Evolutionary conservation across 2,888 invertebrate species (phyloP).

Genomic region (Eilema griseolum): DNA sequence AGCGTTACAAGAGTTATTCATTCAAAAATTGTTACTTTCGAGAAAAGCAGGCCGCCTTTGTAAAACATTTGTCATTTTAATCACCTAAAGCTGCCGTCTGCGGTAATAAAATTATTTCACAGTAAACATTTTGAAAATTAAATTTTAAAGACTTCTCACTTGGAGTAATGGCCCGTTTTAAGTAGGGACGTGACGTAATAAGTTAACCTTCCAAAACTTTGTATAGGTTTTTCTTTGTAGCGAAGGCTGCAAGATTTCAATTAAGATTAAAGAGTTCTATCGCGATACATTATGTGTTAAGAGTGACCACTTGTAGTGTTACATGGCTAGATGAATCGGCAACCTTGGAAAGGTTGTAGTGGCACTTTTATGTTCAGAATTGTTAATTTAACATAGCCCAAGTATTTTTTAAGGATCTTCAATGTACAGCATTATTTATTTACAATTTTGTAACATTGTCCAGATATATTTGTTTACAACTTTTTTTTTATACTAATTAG

Average conservation of each 20-base stretch:
- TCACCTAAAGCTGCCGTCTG: slow-evolving; percentile 66
- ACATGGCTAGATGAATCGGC: neutral
- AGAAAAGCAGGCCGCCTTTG: slow-evolving; percentile 53
- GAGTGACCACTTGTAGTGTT: slow-evolving; percentile 3
- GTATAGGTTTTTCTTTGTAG: slow-evolving; percentile 17
- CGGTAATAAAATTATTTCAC: slow-evolving; percentile 73
- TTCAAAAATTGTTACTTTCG: slow-evolving; percentile 54
- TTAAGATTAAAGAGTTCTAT: slow-evolving; percentile 5
- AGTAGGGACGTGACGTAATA: slow-evolving; percentile 51
- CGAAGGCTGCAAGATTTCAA: slow-evolving; percentile 3
- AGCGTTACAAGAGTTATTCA: slow-evolving; percentile 53
- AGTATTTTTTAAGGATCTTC: too few species aligned
- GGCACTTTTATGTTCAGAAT: too few species aligned
- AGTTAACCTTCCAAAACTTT: slow-evolving; percentile 39
- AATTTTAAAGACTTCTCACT: slow-evolving; percentile 67
- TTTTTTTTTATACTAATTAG: too few species aligned
- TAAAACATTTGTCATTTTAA: slow-evolving; percentile 69
- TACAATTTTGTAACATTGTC: too few species aligned
- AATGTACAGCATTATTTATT: too few species aligned
- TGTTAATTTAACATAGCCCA: too few species aligned
- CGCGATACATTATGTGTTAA: neutral
- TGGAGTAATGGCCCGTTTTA: slow-evolving; percentile 57
- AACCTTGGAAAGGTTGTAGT: neutral
- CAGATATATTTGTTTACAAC: too few species aligned
- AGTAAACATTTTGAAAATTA: slow-evolving; percentile 75